Conservation (phyloP, 2,888 invertebrate genomes). For the Thymelicus lineola region DNA sequence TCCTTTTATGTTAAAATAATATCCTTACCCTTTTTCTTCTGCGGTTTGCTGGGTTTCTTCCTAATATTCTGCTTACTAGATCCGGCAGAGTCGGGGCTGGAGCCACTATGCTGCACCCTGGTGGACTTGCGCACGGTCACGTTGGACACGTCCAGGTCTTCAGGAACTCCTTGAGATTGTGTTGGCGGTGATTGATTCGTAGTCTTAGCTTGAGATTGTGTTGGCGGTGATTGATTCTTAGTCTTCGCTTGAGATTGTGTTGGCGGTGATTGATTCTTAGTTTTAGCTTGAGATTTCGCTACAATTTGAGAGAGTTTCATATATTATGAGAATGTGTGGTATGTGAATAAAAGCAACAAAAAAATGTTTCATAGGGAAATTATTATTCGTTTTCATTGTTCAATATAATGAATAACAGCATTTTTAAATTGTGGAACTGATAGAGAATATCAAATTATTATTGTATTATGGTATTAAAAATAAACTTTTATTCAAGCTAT, state of each 20-base stretch:
- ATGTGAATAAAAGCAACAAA: too few species aligned
- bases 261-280: conserved; percentile 16
- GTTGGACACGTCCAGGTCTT: conserved; percentile 51
- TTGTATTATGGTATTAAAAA: too few species aligned
- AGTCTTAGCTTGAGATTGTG: conserved; percentile 12
- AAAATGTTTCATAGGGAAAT: too few species aligned
- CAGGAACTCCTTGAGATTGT: background rate
- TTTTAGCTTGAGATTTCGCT: conserved; percentile 41
- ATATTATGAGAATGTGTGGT: too few species aligned
- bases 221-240: conserved; percentile 3
- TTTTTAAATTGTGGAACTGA: too few species aligned
- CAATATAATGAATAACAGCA: too few species aligned
- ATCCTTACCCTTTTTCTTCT: conserved; percentile 16
- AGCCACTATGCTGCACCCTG: conserved; percentile 53
- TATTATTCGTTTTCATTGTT: too few species aligned
- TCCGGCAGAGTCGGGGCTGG: conserved; percentile 57
- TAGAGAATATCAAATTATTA: too few species aligned
- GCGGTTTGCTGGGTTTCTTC: conserved; percentile 36
- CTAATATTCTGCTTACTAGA: conserved; percentile 40
- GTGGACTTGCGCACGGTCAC: conserved; percentile 63
- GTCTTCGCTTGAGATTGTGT: conserved; percentile 12
- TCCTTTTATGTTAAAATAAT: too few species aligned
- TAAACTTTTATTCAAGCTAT: too few species aligned
- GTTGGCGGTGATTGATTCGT: conserved; percentile 6
- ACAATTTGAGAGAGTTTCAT: background rate